Evolutionary conservation across 2,113 vertebrate species (phyloP).

Genomic region (Bubo blakistoni): DNA sequence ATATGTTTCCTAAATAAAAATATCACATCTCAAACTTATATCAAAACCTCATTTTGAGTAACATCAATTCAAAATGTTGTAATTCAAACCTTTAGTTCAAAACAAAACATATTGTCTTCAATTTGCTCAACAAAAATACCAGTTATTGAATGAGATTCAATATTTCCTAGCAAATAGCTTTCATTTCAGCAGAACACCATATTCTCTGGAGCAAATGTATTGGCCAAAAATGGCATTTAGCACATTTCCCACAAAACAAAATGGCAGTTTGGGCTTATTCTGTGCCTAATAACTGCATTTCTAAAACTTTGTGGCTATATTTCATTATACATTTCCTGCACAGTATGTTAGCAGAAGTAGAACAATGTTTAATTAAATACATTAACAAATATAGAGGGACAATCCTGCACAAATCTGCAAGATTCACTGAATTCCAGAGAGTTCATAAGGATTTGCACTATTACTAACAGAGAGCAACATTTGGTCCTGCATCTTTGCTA

Average conservation of each 20-base stretch:
- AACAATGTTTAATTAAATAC: neutral
- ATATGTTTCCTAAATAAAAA: neutral
- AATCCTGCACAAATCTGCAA: neutral
- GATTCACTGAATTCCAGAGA: neutral
- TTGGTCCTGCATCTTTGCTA: neutral
- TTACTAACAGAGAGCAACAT: neutral
- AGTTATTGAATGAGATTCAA: neutral
- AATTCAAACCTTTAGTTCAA: neutral
- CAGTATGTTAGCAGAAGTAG: neutral
- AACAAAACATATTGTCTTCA: neutral
- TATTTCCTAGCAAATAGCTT: neutral
- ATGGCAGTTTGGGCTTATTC: neutral
- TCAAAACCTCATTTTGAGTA: neutral
- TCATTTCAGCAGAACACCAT: neutral
- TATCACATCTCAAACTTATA: neutral
- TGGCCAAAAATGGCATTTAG: neutral
- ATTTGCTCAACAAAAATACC: neutral
- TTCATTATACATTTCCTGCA: neutral
- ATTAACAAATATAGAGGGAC: neutral
- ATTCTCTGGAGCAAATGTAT: neutral
- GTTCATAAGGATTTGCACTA: neutral
- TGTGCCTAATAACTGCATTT: neutral
- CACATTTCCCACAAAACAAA: neutral
- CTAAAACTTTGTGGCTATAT: neutral
- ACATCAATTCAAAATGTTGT: neutral